These are phyloP conservation scores for Lycodopsis pacificus DNA, from an alignment of 2,797 vertebrate species.

Conservation along the genomic window DNA sequence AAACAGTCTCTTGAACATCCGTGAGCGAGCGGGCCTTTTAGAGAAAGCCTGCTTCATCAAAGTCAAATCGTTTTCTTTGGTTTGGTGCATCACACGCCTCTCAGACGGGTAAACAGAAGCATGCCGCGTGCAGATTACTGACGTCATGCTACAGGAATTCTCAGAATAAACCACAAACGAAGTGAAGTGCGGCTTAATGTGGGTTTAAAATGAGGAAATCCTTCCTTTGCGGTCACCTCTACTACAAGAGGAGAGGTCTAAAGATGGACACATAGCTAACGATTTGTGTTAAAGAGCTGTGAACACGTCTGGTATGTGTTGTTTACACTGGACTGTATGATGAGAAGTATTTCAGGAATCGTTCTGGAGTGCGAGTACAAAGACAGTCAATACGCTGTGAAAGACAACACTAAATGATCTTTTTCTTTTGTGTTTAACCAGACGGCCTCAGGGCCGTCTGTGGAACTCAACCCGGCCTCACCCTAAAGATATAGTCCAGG, in stretches of 20 bases:
- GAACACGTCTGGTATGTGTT: neutral
- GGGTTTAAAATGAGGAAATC: neutral
- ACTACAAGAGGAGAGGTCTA: neutral
- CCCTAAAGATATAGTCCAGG: neutral
- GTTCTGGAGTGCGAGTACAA: neutral
- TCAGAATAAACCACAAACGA: neutral
- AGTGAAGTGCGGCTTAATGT: neutral
- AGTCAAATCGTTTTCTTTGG: neutral
- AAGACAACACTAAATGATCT: neutral
- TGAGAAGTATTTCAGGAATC: neutral
- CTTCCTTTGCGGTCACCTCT: neutral
- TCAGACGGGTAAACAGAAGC: slow-evolving; percentile 7
- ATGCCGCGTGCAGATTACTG: neutral
- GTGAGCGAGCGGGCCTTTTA: neutral
- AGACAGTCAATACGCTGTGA: neutral
- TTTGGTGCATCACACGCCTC: neutral
- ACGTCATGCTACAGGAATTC: neutral
- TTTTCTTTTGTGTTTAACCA: neutral
- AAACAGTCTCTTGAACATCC: neutral
- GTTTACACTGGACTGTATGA: neutral
- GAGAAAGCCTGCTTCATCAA: neutral
- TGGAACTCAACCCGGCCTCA: slow-evolving; percentile 1
- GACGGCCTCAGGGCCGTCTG: neutral
- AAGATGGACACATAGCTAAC: neutral
- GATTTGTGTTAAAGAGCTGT: neutral